Evolutionary conservation across 2,888 invertebrate species (phyloP), one percentile per base, ranked within the genome.

Genomic region (Eurois occulta): DNA sequence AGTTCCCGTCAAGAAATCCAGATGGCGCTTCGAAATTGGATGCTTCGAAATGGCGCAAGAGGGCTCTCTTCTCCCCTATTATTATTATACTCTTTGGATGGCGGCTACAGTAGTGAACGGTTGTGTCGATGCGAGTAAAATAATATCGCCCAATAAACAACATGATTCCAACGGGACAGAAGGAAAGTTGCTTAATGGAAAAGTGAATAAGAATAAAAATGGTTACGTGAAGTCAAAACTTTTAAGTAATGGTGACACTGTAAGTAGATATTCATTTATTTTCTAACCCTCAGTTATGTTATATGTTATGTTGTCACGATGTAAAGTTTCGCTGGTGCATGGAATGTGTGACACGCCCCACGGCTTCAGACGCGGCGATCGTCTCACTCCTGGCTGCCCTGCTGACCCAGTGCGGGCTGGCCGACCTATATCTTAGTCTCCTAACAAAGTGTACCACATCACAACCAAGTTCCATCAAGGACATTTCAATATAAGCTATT

Each of bases 221-320:
- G 95, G 96, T 72, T 92, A 90, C 82, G 81, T 88, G 72, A 95
- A 94, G 83, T 86, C 92, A 32, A 78, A 87, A 84, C 78, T 87
- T 83, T 60, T 87, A 77, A 89, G 82, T 71, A 95, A 95, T 91
- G 94, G 94, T 75, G 86, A 91, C 75, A 86, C 83, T 81, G 96
- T 96, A 87, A 96, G 96, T 95, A 90, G 80, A 88, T 83, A 80
- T 84, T 87, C 73, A 87, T 88, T 90, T 90, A 89, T 88, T 90
- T 87, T 82, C 79, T 84, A 88, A 88, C 87, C 88, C 85, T 68
- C 38, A 18, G 41, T 87, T 82, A n/a, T n/a, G n/a, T n/a, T n/a
- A n/a, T n/a, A 21, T 62, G 32, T 32, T 35, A 38, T 28, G 35
- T 62, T 32, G 10, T 52, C 48, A 72, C 46, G 52, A 58, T 71